Conservation (phyloP, 1,140 invertebrate species). For the Musca vetustissima region DNA sequence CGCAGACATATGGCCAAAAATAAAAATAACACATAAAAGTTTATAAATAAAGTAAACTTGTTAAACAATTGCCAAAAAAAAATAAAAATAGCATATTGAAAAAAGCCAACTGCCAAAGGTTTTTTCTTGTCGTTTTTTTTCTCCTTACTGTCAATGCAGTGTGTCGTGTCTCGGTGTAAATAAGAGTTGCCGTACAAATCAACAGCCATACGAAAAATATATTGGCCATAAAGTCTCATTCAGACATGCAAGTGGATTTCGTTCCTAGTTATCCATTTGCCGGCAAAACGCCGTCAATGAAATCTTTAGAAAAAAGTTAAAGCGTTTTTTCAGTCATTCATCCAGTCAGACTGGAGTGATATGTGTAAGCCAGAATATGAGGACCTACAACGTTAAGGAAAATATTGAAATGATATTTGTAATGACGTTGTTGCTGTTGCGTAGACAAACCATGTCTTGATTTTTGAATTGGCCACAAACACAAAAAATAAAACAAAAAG, state of each 20-base stretch:
- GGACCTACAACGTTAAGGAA: not conserved
- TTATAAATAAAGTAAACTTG: constrained; percentile 22
- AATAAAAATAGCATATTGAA: not conserved
- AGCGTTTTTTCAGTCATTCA: constrained; percentile 17
- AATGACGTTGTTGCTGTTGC: constrained; percentile 19
- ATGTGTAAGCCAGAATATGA: not conserved
- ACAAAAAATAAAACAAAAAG: not conserved
- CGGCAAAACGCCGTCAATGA: not conserved
- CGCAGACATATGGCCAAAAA: constrained; percentile 20
- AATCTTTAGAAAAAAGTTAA: constrained; percentile 16
- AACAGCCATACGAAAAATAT: not conserved
- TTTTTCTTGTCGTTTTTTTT: not conserved
- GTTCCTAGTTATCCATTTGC: no score
- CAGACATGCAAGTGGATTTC: constrained; percentile 21
- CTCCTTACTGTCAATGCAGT: not conserved
- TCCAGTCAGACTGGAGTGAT: not conserved
- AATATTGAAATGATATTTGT: constrained; percentile 7
- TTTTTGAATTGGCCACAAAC: not conserved
- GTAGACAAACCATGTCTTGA: constrained; percentile 20
- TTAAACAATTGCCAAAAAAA: constrained; percentile 19
- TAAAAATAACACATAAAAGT: not conserved
- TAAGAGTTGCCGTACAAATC: not conserved
- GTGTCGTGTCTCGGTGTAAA: not conserved
- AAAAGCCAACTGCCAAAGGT: not conserved
- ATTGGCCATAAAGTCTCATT: constrained; percentile 18